Evolutionary conservation across 2,113 vertebrate species (phyloP), one percentile per base, ranked within the genome.

Genomic region (Antigone vipio): DNA sequence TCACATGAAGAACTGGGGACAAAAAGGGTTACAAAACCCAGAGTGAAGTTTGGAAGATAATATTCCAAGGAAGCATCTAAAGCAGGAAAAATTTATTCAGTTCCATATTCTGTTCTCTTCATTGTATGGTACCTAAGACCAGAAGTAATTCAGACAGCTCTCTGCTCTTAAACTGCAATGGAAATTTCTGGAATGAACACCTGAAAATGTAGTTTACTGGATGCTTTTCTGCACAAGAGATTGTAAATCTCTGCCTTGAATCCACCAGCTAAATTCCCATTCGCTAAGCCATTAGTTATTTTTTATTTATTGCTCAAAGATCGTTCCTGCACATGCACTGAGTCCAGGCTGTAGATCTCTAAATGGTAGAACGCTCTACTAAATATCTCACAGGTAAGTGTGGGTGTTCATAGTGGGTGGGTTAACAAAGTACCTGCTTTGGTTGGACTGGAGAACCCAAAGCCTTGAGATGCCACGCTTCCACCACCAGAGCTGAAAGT

Each of bases 391-490:
- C 60, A 72, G 27, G 1, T 34, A 52, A 78, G 32, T 0, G 1
- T 22, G 59, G n/a, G 29, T 1, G 44, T 44, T 79, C 29, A 44
- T 2, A 44, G 55, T 1, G 63, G 50, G 58, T 11, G 73, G 47
- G 44, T n/a, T 32, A 49, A 85, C 27, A 35, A n/a, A 82, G 59
- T 98, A 99, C 99, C 98, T 98, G 98, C 84, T 98, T 99, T 99
- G 85, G 97, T 94, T 2, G 99, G 98, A 52, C 97, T 97, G 71
- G 98, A 95, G 92, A 99, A 99, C 6, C 99, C 99, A 9, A 99
- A 99, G 73, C 99, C 99, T 94, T 99, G 99, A 12, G 99, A 96
- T 0, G 99, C 99, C 26, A 99, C 99, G 5, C 98, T 99, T 14
- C 99, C 99, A 17, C 96, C 98, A 40, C 99, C 98, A 0, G 99